Conservation (phyloP, 2,113 vertebrate species). For the Myotis lucifugus region DNA sequence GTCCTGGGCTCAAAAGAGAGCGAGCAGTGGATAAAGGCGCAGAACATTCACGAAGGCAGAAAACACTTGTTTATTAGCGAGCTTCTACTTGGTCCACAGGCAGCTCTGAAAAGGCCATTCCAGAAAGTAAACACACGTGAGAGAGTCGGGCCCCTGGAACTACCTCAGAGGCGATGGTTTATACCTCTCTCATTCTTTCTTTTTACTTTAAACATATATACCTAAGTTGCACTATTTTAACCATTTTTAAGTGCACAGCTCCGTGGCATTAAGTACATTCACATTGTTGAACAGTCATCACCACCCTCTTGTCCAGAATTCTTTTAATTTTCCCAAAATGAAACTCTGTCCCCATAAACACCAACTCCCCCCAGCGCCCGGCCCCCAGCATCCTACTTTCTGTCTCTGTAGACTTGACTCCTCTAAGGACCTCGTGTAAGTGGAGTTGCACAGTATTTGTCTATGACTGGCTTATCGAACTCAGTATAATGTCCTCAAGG, state of each 20-base stretch:
- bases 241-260: neutral
- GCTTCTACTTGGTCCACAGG: neutral
- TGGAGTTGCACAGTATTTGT: neutral
- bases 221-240: neutral
- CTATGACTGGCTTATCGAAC: neutral
- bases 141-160: neutral
- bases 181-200: neutral
- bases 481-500: neutral
- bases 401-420: neutral
- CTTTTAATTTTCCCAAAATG: neutral
- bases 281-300: neutral
- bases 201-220: neutral
- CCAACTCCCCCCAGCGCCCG: fast-evolving
- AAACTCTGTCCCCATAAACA: neutral
- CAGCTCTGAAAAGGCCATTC: neutral
- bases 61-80: neutral
- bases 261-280: neutral
- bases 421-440: neutral
- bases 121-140: neutral
- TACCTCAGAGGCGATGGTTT: neutral
- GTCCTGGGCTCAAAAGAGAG: neutral
- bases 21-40: neutral
- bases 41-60: neutral
- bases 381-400: neutral
- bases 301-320: neutral